Percentiles rank a stretch among this genome's conserved stretches.
These are phyloP conservation scores for Phoebastria nigripes DNA, from an alignment of 2,797 vertebrate genomes.

Conservation along the genomic window DNA sequence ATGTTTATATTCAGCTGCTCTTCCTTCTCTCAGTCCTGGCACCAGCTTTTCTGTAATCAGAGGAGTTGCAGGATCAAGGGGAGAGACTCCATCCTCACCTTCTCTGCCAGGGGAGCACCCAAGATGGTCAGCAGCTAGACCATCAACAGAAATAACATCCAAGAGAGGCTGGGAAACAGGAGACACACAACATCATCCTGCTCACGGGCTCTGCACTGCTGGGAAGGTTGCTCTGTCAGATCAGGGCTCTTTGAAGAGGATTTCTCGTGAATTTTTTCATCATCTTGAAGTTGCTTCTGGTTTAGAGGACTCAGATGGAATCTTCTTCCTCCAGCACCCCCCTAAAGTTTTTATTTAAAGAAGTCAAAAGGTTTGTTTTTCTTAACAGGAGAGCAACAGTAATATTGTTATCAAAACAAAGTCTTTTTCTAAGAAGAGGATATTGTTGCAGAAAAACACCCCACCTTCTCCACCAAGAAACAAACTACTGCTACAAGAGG, in stretches of 20 bases:
- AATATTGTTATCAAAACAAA: background rate
- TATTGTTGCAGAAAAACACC: background rate
- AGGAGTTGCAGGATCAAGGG: background rate
- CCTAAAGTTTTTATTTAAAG: background rate
- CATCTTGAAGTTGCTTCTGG: background rate
- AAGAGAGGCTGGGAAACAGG: background rate
- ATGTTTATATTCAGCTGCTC: background rate
- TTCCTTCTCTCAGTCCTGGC: background rate
- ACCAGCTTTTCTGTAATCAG: background rate
- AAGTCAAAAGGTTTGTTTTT: background rate
- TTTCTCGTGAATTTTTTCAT: background rate
- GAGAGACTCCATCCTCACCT: background rate
- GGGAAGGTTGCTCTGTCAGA: background rate
- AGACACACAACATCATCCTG: background rate
- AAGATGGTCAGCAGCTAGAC: background rate
- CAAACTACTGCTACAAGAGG: background rate
- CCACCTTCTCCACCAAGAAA: background rate
- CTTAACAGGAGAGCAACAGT: background rate
- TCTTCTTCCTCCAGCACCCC: background rate
- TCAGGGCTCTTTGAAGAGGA: background rate
- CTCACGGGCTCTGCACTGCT: background rate
- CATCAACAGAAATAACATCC: background rate
- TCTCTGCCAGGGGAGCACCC: background rate
- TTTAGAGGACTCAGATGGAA: background rate
- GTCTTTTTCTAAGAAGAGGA: background rate